Evolutionary conservation across 1,140 invertebrate genomes (phyloP), one percentile per base, ranked within the genome.

Genomic region (Diachasma alloeum): DNA sequence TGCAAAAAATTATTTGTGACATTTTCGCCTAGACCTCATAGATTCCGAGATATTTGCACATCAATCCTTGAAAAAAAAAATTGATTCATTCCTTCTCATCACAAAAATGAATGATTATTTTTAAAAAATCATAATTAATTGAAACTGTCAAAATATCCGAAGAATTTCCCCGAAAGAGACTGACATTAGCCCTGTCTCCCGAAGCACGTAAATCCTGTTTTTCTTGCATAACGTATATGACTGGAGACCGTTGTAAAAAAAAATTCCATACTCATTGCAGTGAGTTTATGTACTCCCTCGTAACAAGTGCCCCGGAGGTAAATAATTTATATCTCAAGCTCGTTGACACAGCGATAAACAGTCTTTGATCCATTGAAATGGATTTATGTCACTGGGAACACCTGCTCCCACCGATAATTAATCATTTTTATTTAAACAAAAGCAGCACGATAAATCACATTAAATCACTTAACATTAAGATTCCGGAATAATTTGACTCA

Each of bases 381-480:
- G 36, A 63, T 74, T 74, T 74, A 74, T 74, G 56, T 74, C 72
- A 74, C 42, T 46, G 46, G 42, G 26, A 42, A 74, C 72, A 74
- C 72, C 72, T 74, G 72, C 63, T 66, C 13, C 44, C 59, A 22
- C 24, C 72, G 22, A 67, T 74, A 74, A 74, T 74, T 44, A 39
- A 67, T 26, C 17, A 19, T 44, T 67, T 17, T 36, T 46, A 37
- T 66, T 46, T 19, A 63, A 63, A 26, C 59, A 63, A 63, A 63
- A 26, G 5, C 48, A 63, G 10, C 24, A 26, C n/a, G 8, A 19
- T 59, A 17, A 9, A 22, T 59, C 17, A 22, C 19, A 19, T 59
- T 63, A 31, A 63, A 26, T 63, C 24, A 11, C 24, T 24, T 26
- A 15, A 8, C 24, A 63, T 26, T 26, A 9, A 26, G 4, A 26